Evolutionary conservation across 2,888 invertebrate species (phyloP).

Genomic region (Xestia rhomboidea): DNA sequence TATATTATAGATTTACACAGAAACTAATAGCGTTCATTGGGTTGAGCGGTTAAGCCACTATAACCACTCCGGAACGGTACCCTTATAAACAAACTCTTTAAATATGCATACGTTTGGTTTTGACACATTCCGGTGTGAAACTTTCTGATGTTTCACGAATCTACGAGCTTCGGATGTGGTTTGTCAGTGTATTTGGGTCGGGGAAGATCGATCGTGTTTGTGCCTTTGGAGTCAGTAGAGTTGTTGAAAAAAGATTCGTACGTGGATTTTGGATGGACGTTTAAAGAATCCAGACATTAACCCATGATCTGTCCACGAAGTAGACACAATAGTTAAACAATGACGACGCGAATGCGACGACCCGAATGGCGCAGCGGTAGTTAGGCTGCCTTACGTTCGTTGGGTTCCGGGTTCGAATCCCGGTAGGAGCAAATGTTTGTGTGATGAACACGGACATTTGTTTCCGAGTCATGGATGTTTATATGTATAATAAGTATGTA

Average conservation of each 20-base stretch:
- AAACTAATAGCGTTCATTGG: not conserved
- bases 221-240: not conserved
- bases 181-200: conserved; percentile 36
- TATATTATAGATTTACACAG: too few relatives aligned
- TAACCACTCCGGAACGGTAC: not conserved
- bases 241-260: not conserved
- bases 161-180: conserved; percentile 30
- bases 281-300: too few relatives aligned
- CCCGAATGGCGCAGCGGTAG: too few relatives aligned
- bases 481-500: too few relatives aligned
- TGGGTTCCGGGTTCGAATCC: too few relatives aligned
- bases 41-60: not conserved
- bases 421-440: too few relatives aligned
- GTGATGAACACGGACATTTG: too few relatives aligned
- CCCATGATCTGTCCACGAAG: too few relatives aligned
- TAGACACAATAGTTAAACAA: too few relatives aligned
- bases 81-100: conserved; percentile 33
- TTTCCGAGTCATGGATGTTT: too few relatives aligned
- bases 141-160: conserved; percentile 28
- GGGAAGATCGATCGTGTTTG: conserved; percentile 19
- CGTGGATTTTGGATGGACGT: not conserved
- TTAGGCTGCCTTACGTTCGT: too few relatives aligned
- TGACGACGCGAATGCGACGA: too few relatives aligned
- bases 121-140: conserved; percentile 32
- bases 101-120: conserved; percentile 47